These are phyloP conservation scores for Megaustenia siamemsis DNA, from an alignment of 2,888 invertebrate species.

Conservation along the genomic window DNA sequence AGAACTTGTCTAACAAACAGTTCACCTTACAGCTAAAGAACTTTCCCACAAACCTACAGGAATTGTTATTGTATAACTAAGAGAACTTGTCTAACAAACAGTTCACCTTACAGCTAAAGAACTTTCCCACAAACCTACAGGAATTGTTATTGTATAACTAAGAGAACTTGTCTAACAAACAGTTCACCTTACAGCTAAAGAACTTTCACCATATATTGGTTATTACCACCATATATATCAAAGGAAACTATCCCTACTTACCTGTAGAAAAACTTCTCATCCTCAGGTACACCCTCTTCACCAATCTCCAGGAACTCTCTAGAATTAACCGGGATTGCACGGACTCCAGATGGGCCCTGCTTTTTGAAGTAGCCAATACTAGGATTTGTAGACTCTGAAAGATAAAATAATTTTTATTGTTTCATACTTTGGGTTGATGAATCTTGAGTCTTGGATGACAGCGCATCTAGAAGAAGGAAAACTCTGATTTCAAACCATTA, in stretches of 20 bases:
- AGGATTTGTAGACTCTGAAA: conserved; percentile 8
- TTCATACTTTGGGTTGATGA: no score
- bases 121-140: background rate
- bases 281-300: conserved; percentile 87
- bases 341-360: conserved; percentile 86
- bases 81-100: no score
- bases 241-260: conserved; percentile 76
- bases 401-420: background rate
- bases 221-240: background rate
- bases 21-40: no score
- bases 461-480: no score
- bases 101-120: no score
- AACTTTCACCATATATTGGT: no score
- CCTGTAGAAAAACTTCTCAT: conserved; percentile 91
- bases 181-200: background rate
- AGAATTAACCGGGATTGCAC: conserved; percentile 87
- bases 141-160: background rate
- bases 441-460: no score
- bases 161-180: background rate
- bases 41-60: no score
- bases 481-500: no score
- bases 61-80: no score
- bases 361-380: conserved; percentile 44
- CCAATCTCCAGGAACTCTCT: conserved; percentile 85
- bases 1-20: no score